These are phyloP conservation scores for Ormyrus labotus DNA, from an alignment of 2,888 invertebrate genomes.

Conservation along the genomic window DNA sequence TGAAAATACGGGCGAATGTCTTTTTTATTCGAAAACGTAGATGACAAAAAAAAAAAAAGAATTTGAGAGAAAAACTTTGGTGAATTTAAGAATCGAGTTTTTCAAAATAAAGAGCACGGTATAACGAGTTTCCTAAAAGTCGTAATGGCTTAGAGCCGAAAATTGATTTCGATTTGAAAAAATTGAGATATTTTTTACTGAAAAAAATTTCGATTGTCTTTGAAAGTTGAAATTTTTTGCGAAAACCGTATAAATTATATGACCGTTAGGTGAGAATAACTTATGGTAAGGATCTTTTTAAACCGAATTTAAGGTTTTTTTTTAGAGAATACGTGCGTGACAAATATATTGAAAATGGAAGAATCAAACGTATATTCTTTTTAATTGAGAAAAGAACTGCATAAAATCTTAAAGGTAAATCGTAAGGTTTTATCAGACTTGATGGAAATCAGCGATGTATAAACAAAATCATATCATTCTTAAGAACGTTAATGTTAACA, in stretches of 20 bases:
- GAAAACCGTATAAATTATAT: conserved; percentile 26
- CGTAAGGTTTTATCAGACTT: conserved; percentile 46
- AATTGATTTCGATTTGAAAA: conserved; percentile 57
- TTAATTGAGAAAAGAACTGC: conserved; percentile 29
- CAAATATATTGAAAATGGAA: conserved; percentile 9
- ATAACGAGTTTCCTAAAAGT: conserved; percentile 70
- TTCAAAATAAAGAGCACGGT: conserved; percentile 67
- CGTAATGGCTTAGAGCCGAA: conserved; percentile 56
- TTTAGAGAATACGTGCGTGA: conserved; percentile 17
- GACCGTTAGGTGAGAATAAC: conserved; percentile 32
- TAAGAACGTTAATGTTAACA: conserved; percentile 72
- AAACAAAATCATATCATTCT: conserved; percentile 75
- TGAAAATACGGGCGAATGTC: conserved; percentile 46
- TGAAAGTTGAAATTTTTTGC: conserved; percentile 41
- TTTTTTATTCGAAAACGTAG: conserved; percentile 54
- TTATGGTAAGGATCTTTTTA: conserved; percentile 42
- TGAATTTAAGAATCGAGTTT: conserved; percentile 49
- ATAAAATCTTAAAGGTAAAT: conserved; percentile 27
- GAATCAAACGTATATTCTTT: conserved; percentile 39
- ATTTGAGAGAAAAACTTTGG: conserved; percentile 24
- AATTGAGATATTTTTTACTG: conserved; percentile 63
- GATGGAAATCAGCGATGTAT: conserved; percentile 67
- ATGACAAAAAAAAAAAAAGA: conserved; percentile 35
- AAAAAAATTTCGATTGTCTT: conserved; percentile 55
- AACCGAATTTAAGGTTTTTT: conserved; percentile 42